Evolutionary conservation across 2,113 vertebrate species (phyloP), one percentile per base, ranked within the genome.

Genomic region (Phylloscopus trochilus): DNA sequence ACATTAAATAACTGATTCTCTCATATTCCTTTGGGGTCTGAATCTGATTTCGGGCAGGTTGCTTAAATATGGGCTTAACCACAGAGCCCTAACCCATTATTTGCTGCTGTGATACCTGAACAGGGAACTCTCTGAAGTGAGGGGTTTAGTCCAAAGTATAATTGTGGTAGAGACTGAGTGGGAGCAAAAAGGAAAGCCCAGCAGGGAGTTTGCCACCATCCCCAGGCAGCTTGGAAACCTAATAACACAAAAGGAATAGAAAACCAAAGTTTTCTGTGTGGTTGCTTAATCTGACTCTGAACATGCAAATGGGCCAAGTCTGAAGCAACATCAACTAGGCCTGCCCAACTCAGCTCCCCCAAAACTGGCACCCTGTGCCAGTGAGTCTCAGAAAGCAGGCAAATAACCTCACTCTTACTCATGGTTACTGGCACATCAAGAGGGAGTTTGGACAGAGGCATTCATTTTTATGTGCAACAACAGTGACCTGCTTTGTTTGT

Each of bases 301-400:
- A 59, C 2, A 43, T 6, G 26, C 1, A 11, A 26, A 10, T 21
- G 33, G 30, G 13, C 14, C n/a, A 74, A 70, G 23, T 4, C 55
- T 49, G 43, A 35, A 12, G 15, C 15, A 70, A 18, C 15, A 41
- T 12, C 27, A 59, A 4, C 3, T 6, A 70, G 21, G 2, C 3
- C 13, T 44, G 10, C 31, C 15, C 24, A 60, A 0, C 3, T n/a
- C 35, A 27, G 13, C 8, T 69, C 7, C 4, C 5, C 10, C 23
- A 51, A 2, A 13, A 22, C 20, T 75, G 24, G 14, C 23, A 27
- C 2, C 35, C 24, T 0, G 4, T 19, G 19, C 17, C 37, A 15
- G 6, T 15, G 20, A 20, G 15, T 44, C 63, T 51, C 58, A 77
- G n/a, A 15, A 69, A 51, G 31, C 10, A 15, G 5, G 26, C 13